These are phyloP conservation scores for Microtus obscurus DNA, from an alignment of 2,797 vertebrate species.

Conservation along the genomic window DNA sequence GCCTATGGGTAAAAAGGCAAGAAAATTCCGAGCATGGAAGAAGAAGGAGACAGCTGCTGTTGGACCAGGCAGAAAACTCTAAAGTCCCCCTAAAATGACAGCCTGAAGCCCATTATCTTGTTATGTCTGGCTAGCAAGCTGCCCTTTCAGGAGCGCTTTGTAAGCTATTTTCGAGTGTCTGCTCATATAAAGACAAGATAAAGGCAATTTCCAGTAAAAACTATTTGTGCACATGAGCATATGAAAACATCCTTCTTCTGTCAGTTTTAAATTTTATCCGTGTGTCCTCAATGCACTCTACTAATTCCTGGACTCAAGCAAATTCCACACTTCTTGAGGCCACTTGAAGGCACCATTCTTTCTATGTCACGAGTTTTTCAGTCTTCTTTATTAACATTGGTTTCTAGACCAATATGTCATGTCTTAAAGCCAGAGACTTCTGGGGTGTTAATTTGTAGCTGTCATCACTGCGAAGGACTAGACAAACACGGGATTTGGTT, in stretches of 20 bases:
- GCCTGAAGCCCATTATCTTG: not conserved
- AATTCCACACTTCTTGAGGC: not conserved
- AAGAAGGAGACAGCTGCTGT: not conserved
- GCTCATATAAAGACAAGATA: not conserved
- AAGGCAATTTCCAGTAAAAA: not conserved
- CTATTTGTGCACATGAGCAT: not conserved
- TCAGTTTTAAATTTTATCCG: not conserved
- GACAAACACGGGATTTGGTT: not conserved
- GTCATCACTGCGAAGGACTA: not conserved
- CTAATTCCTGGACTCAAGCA: not conserved
- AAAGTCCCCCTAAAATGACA: not conserved
- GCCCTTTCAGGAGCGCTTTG: not conserved
- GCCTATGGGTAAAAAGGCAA: not conserved
- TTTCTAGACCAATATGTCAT: not conserved
- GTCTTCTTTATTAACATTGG: not conserved
- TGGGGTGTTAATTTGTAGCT: not conserved
- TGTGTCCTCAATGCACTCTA: not conserved
- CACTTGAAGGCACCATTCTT: not conserved
- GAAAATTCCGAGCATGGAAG: not conserved
- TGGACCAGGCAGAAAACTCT: not conserved
- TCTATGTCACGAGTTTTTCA: not conserved
- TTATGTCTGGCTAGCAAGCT: not conserved
- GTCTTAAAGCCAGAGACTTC: not conserved
- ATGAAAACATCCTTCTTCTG: not conserved
- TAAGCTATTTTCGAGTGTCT: not conserved